Conservation (phyloP, 2,888 invertebrate genomes). For the Melinopterus prodromus region DNA sequence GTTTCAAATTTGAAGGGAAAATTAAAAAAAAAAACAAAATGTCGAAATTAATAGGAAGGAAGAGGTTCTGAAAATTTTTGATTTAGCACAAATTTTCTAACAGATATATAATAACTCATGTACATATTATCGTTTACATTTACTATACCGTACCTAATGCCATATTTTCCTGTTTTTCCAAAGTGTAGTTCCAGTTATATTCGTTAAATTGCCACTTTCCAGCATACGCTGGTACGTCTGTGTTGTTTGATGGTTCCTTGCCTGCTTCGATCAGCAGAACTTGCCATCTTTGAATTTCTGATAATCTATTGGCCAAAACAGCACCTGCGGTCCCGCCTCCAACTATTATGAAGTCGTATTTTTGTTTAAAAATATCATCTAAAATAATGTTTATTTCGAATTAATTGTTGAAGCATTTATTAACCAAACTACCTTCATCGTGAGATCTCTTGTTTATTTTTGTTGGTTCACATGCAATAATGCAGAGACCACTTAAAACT, state of each 20-base stretch:
- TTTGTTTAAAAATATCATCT: background rate
- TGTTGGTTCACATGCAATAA: background rate
- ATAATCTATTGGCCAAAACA: constrained; percentile 11
- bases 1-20: too few species aligned
- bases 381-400: background rate
- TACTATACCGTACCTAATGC: background rate
- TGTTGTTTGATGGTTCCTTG: constrained; percentile 57
- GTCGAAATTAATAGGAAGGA: too few species aligned
- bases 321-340: background rate
- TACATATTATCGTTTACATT: too few species aligned
- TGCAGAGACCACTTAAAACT: background rate
- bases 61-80: too few species aligned
- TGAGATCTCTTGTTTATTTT: background rate
- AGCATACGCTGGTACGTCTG: constrained; percentile 64
- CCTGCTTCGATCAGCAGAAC: constrained; percentile 56
- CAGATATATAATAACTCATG: too few species aligned
- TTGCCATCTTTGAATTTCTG: constrained; percentile 49
- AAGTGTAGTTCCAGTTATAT: background rate
- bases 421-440: background rate
- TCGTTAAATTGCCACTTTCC: constrained; percentile 64
- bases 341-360: background rate
- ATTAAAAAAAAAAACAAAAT: too few species aligned
- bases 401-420: background rate
- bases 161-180: background rate
- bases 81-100: too few species aligned